Conservation (phyloP, 2,113 vertebrate species). For the Bujurquina vittata region DNA sequence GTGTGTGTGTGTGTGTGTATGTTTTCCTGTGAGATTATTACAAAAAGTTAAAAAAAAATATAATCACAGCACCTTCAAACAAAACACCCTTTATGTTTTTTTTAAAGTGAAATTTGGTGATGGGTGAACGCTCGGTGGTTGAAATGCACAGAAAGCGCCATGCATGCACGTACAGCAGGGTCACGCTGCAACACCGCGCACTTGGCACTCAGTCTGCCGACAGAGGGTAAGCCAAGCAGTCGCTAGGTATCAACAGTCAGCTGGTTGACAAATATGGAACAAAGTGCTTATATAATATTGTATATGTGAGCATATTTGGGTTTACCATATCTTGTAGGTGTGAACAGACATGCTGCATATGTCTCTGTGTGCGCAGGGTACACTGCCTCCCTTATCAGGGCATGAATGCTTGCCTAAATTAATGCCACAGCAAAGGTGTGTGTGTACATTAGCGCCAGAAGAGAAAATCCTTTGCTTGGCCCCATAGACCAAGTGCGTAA, state of each 20-base stretch:
- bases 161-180: not conserved
- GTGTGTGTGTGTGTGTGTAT: not conserved
- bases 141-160: not conserved
- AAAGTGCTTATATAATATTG: conserved; percentile 17
- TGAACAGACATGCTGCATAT: conserved; percentile 44
- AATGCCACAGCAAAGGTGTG: conserved; percentile 23
- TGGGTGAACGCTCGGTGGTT: conserved; percentile 14
- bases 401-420: conserved; percentile 23
- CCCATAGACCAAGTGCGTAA: conserved; percentile 30
- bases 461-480: conserved; percentile 41
- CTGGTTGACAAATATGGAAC: conserved; percentile 17
- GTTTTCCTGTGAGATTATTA: not conserved
- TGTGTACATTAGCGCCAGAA: conserved; percentile 30
- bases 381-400: conserved; percentile 29
- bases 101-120: not conserved
- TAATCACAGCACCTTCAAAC: not conserved
- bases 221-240: conserved; percentile 11
- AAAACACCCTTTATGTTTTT: conserved; percentile 21
- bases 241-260: conserved; percentile 1
- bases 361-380: conserved; percentile 8
- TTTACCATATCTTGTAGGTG: conserved; percentile 22
- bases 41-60: not conserved
- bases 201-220: not conserved
- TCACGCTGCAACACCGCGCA: conserved; percentile 12
- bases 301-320: conserved; percentile 34